Percentiles rank a stretch among this genome's conserved stretches.
phyloP scores from a whole-genome alignment of 1,140 invertebrate species.

The Hylaeus anthracinus region DNA sequence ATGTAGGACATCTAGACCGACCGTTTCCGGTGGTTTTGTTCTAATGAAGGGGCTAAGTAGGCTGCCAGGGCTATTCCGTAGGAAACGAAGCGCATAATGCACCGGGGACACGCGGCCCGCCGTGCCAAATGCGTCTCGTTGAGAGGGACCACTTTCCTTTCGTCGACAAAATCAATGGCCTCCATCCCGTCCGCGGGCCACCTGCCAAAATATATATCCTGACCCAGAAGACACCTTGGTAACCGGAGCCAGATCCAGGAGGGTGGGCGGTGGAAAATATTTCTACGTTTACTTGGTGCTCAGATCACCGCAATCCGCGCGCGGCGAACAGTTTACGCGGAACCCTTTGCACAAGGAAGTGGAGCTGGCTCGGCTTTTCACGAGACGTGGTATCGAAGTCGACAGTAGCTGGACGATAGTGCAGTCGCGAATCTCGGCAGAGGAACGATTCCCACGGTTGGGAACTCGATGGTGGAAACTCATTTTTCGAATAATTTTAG shows the following conservation, averaged over 20 bases:
- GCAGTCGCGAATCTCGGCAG: not conserved
- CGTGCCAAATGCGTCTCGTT: constrained; percentile 29
- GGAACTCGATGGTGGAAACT: not conserved
- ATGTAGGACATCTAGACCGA: constrained; percentile 10
- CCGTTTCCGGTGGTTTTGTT: not conserved
- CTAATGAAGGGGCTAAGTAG: constrained; percentile 24
- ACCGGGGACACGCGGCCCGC: not conserved
- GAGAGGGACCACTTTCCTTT: constrained; percentile 54
- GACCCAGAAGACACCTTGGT: constrained; percentile 28
- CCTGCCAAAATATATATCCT: constrained; percentile 61
- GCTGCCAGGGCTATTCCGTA: not conserved
- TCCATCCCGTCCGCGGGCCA: constrained; percentile 50
- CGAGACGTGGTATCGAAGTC: not conserved
- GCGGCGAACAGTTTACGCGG: not conserved
- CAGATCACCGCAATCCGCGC: not conserved
- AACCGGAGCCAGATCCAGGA: not conserved
- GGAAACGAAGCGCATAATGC: constrained; percentile 5
- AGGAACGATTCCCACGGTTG: too few relatives aligned
- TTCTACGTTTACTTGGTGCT: constrained; percentile 3
- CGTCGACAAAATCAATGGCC: constrained; percentile 60
- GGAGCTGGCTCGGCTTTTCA: constrained; percentile 15
- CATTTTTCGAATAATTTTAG: too few relatives aligned
- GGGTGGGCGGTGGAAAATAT: constrained; percentile 1
- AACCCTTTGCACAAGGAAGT: constrained; percentile 1
- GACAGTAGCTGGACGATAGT: not conserved